Evolutionary conservation across 2,888 invertebrate species (phyloP), one percentile per base, ranked within the genome.

Genomic region (Napeogenes inachia): DNA sequence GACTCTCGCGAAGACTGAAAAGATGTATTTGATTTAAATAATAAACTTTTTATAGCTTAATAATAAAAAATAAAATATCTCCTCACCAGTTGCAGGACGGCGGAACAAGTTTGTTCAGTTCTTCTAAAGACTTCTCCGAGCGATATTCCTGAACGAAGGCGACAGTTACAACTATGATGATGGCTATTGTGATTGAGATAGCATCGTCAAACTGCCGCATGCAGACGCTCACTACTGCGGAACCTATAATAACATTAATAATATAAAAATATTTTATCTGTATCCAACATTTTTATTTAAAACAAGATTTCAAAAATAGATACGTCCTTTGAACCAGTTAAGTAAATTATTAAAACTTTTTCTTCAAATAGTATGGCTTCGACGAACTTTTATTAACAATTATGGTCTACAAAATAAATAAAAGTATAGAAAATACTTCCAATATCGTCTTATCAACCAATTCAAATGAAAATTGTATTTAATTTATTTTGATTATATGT

Each of bases 131-230:
- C 87, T 99, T 98, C 91, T 99, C 99, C 2, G 99, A 99, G 67
- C 99, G 94, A 89, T 99, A 99, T 87, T 99, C 98, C 91, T 99
- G 99, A 61, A 99, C 96, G 91, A 99, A 99, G 58, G 99, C 99
- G 61, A 99, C 99, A 10, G 99, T 99, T 59, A 99, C 99, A 62
- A 99, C 99, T 76, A 99, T 99, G 68, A 93, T 92, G 91, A 97
- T 95, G 83, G 98, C 98, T 77, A 98, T 96, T 60, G 99, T 98
- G 88, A 99, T 99, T 84, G 98, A 98, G 79, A 99, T 94, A n/a
- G 99, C 99, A 89, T 99, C 99, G 82, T 99, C 99, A 82, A 95
- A 97, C 87, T 99, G 99, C 76, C 93, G 94, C 99, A 99, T 99
- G 75, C 95, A 94, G 45, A 99, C 91, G 77, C 99, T 99, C 62